Base-by-base conservation (phyloP, 1,140 invertebrate genomes). In the Drosophila kurseongensis region DNA sequence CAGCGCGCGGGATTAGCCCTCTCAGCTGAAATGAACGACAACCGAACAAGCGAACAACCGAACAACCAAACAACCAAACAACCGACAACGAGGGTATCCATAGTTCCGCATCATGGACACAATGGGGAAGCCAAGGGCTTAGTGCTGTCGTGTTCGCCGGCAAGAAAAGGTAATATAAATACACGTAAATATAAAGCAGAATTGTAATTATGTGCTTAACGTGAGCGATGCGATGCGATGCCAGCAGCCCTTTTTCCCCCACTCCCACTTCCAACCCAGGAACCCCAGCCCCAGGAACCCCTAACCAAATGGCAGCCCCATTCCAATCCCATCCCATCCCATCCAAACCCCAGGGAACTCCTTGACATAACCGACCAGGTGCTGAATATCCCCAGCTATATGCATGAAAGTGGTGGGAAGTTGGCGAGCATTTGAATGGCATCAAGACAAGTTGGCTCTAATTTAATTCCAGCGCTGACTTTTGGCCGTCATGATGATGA, bases 121-220 rank as follows among this genome's bases (percentile, higher is more conserved):
- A 56, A 14, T 18, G 27, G 8, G 18, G 18, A 14, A 59, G 13
- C 36, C 35, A 54, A 38, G 7, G 51, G 45, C 54, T 67, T 41
- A 67, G 29, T 23, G 59, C 44, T 38, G 55, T 38, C 40, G 58
- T 65, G 48, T 40, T 47, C 35, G 65, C 41, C 16, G 51, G 54
- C 68, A 80, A 75, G 67, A 77, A 89, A 89, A 88, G 76, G 83
- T 77, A 84, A 89, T 80, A 88, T 80, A 89, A 88, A 89, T 88
- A 85, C 63, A 86, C 78, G 82, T 86, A 89, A 89, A 83, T 88
- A 89, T 71, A 88, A 88, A 80, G 72, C 85, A 84, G 84, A 88
- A 88, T 88, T 88, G 84, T 88, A 88, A 88, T 88, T 88, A 88
- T 88, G 84, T 88, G 84, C 80, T 89, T 89, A 83, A 80, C 76